phyloP scores from a whole-genome alignment of 1,140 invertebrate genomes.

The Mactra quadrangularis region DNA sequence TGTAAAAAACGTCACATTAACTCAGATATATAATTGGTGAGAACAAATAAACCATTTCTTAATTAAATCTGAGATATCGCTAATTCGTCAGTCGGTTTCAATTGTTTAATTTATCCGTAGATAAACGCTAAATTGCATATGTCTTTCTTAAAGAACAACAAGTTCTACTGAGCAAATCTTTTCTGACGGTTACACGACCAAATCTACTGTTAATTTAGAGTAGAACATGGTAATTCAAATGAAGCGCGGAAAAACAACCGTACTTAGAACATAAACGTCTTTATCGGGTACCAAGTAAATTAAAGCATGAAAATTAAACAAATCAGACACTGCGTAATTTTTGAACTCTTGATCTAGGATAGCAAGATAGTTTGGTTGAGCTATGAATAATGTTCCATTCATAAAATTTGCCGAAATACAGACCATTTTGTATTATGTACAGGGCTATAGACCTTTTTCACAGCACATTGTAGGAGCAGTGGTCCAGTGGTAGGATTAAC shows the following conservation, averaged over 20 bases:
- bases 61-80: conserved; percentile 29
- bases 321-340: conserved; percentile 3
- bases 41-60: conserved; percentile 36
- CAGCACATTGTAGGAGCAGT: too few relatives aligned
- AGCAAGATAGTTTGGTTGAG: too few relatives aligned
- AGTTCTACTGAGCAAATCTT: conserved; percentile 43
- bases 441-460: too few relatives aligned
- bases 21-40: too few relatives aligned
- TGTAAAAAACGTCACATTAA: too few relatives aligned
- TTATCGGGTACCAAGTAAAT: not conserved
- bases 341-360: too few relatives aligned
- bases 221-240: conserved; percentile 41
- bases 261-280: conserved; percentile 47
- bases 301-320: conserved; percentile 32
- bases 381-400: too few relatives aligned
- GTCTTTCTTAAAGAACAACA: conserved; percentile 45
- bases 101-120: conserved; percentile 8
- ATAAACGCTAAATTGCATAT: conserved; percentile 9
- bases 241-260: conserved; percentile 44
- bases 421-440: too few relatives aligned
- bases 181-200: conserved; percentile 33
- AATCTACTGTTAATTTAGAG: conserved; percentile 5
- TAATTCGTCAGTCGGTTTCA: conserved; percentile 50
- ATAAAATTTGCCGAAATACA: too few relatives aligned
- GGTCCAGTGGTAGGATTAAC: too few relatives aligned